These are phyloP conservation scores for Triplophysa yarkandensis DNA, from an alignment of 2,797 vertebrate genomes.

Conservation along the genomic window DNA sequence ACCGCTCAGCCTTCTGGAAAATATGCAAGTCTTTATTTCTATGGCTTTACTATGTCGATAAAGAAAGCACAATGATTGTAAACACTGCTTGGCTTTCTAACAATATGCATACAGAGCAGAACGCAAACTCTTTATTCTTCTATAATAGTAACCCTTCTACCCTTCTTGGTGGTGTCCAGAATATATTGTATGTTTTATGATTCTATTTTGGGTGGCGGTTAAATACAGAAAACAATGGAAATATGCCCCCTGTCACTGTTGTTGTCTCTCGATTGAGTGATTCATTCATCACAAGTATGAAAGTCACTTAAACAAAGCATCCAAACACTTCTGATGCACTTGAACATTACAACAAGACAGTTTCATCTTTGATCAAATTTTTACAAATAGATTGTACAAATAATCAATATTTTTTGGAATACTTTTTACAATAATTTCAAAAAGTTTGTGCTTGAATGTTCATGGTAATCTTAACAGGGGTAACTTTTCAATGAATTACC, in stretches of 20 bases:
- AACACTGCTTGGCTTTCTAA: neutral
- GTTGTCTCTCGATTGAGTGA: neutral
- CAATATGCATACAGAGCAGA: neutral
- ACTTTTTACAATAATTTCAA: neutral
- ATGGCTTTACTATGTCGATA: neutral
- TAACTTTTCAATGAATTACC: too few relatives aligned
- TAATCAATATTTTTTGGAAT: too few relatives aligned
- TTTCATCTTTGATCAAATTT: neutral
- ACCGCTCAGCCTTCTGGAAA: conserved; percentile 2
- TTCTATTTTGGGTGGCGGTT: conserved; percentile 54
- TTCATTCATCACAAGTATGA: conserved; percentile 12
- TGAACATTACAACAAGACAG: neutral
- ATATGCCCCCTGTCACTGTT: conserved; percentile 46
- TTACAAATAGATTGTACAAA: too few relatives aligned
- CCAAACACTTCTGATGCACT: conserved; percentile 15
- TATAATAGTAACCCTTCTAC: neutral
- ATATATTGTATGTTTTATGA: neutral
- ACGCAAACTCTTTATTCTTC: neutral
- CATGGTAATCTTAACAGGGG: neutral
- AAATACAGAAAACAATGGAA: conserved; percentile 61
- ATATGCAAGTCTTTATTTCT: neutral
- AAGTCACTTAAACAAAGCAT: conserved; percentile 4
- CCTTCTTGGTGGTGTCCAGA: neutral
- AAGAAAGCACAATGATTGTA: neutral
- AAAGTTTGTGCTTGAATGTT: neutral